Conservation (phyloP, 2,797 vertebrate species). For the Agapornis canus region DNA sequence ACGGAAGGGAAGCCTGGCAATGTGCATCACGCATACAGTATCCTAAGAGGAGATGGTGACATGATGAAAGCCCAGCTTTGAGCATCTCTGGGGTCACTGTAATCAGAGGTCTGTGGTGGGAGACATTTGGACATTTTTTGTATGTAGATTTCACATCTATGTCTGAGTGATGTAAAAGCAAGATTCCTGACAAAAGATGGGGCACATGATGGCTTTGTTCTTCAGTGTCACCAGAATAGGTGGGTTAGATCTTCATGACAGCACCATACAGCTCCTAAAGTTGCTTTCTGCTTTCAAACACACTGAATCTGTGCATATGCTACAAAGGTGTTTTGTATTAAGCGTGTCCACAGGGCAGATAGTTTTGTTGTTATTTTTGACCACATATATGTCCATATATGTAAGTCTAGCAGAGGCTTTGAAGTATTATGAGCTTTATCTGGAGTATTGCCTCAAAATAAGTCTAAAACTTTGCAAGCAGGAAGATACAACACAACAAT, state of each 20-base stretch:
- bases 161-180: neutral
- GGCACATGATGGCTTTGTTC: neutral
- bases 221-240: neutral
- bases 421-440: neutral
- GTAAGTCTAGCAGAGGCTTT: neutral
- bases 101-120: neutral
- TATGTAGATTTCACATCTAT: neutral
- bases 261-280: neutral
- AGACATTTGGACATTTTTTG: neutral
- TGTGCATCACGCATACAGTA: fast-evolving
- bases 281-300: neutral
- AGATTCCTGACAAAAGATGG: neutral
- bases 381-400: neutral
- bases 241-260: neutral
- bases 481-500: neutral
- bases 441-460: neutral
- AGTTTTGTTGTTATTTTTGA: neutral
- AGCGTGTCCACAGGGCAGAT: neutral
- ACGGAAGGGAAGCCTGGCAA: neutral
- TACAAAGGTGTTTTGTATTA: neutral
- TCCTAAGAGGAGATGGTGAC: neutral
- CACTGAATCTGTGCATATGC: neutral
- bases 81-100: neutral
- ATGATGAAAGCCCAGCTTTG: neutral
- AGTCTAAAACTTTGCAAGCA: neutral